phyloP scores from a whole-genome alignment of 2,113 vertebrate genomes.

The Siphamia tubifer region DNA sequence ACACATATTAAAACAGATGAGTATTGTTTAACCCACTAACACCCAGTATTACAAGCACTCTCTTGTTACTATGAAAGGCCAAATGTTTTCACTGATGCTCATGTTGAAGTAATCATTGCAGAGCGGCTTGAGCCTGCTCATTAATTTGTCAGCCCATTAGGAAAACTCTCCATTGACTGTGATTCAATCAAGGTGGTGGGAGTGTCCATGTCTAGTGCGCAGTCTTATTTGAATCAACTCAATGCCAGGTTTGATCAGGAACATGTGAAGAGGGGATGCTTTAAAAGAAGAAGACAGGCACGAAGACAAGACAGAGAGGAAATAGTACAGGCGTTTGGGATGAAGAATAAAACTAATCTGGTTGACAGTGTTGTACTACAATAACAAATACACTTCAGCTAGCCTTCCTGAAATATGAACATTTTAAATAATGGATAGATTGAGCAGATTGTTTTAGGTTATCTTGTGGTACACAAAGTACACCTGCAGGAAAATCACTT shows the following conservation, averaged over 20 bases:
- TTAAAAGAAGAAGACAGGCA: constrained; percentile 50
- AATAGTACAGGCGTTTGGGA: constrained; percentile 7
- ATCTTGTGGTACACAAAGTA: no score
- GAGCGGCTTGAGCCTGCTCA: constrained; percentile 43
- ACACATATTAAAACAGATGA: constrained; percentile 75
- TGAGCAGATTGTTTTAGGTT: no score
- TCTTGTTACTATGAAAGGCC: constrained; percentile 27
- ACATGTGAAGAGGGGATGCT: not conserved
- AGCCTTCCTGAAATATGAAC: no score
- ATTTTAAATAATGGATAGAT: no score
- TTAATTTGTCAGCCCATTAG: constrained; percentile 69
- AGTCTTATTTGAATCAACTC: constrained; percentile 68
- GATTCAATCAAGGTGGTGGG: constrained; percentile 60
- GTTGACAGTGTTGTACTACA: not conserved
- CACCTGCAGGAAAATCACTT: no score
- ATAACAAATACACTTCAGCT: not conserved
- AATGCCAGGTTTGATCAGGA: constrained; percentile 61
- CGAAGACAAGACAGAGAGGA: constrained; percentile 38
- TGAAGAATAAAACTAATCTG: constrained; percentile 1
- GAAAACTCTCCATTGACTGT: constrained; percentile 50
- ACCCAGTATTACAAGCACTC: constrained; percentile 3
- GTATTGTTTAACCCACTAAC: constrained; percentile 53
- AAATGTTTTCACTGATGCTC: constrained; percentile 50
- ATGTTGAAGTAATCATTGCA: constrained; percentile 60
- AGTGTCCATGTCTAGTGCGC: constrained; percentile 52